Evolutionary conservation across 2,888 invertebrate genomes (phyloP), one percentile per base, ranked within the genome.

Genomic region (Lobophora halterata): DNA sequence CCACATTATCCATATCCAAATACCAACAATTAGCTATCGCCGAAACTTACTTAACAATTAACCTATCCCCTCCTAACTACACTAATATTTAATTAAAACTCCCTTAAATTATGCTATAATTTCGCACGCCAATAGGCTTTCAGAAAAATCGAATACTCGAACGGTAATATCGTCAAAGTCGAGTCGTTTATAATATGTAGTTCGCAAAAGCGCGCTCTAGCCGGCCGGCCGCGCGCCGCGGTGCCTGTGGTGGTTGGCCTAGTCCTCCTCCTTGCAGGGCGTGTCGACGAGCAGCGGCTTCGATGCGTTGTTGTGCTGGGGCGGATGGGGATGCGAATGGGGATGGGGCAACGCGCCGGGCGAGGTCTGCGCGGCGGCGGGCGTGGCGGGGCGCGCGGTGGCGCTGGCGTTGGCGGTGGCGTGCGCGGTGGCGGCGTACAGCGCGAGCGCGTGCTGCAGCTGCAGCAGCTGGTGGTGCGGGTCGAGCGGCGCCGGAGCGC

Each of bases 381-480:
- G 24, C 14, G 41, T 30, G 20, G 29, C 36, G 21, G 34, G 20
- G 8, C 14, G 17, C 3, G 48, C 47, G 38, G 12, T 24, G 4
- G 51, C 49, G 51, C 61, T 73, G 18, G 83, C 82, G 31, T 73
- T 73, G 51, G 83, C 82, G 25, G 79, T 80, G 28, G 86, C 85
- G 55, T 82, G 81, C 27, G 86, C 85, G 3, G 83, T 81, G 27
- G 82, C 83, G 5, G 86, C 87, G 55, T 87, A 87, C 37, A 87
- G 69, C 32, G 86, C 86, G 24, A 87, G 65, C 46, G 86, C 86
- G 52, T 87, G 86, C 63, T 87, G 86, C 65, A 87, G 60, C 60
- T 87, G 86, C 54, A 87, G 61, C 61, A 86, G 69, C 69, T 87
- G 86, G 52, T 86, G 85, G 58, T 87, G 86, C 11, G 86, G 82